Percentiles rank a stretch among this genome's conserved stretches.
Evolutionary conservation across 1,140 invertebrate species (phyloP).

Genomic region (Drosophila repletoides): DNA sequence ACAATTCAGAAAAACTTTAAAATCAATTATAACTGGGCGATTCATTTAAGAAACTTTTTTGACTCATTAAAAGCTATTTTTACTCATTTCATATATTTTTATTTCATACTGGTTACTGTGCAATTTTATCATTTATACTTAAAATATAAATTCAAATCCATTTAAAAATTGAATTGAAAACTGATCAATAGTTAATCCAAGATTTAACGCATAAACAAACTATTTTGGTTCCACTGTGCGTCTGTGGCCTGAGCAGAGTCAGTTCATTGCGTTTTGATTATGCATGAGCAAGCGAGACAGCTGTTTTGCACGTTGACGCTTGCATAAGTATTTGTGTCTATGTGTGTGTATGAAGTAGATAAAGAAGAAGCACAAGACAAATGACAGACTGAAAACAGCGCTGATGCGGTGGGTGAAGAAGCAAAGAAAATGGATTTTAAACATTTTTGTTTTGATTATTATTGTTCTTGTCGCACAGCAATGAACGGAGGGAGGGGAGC

Average conservation of each 20-base stretch:
- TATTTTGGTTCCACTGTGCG: constrained; percentile 40
- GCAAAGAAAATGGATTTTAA: constrained; percentile 80
- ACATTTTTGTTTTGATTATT: constrained; percentile 81
- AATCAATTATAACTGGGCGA: no score
- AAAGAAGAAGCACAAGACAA: constrained; percentile 69
- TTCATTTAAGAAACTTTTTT: neutral
- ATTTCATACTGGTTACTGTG: neutral
- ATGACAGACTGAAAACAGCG: constrained; percentile 72
- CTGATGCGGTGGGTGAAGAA: constrained; percentile 56
- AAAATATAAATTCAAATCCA: no score
- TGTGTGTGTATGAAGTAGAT: constrained; percentile 26
- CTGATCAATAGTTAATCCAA: no score
- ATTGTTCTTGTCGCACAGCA: constrained; percentile 70
- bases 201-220: constrained; percentile 4
- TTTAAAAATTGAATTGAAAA: no score
- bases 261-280: constrained; percentile 34
- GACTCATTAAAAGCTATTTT: neutral
- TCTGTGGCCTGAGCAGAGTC: constrained; percentile 22
- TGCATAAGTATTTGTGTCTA: constrained; percentile 33
- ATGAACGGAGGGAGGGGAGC: constrained; percentile 44
- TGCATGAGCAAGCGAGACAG: constrained; percentile 67
- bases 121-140: no score
- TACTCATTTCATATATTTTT: neutral
- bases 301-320: constrained; percentile 53
- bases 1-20: no score